Evolutionary conservation across 2,113 vertebrate species (phyloP), one percentile per base, ranked within the genome.

Genomic region (Notechis scutatus): DNA sequence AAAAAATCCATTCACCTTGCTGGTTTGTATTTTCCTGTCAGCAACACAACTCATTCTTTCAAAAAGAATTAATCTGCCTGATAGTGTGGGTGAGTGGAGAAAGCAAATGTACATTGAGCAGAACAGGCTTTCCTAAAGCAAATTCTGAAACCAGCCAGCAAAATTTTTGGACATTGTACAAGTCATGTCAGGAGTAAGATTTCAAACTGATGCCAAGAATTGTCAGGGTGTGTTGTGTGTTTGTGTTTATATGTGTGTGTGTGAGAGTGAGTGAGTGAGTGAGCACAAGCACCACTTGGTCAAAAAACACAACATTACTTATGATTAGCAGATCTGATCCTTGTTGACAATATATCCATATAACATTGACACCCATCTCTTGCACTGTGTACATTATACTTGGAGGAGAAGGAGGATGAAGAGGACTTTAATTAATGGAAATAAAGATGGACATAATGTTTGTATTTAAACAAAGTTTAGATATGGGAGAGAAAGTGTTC

Each of bases 81-180:
- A 96, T 93, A 89, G 21, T 3, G 29, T 29, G 57, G 24, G 7
- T 61, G 34, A 26, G 57, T 11, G 18, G 74, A 21, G 61, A 4
- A n/a, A 96, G 95, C 95, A 2, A 52, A 34, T 39, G 95, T 95
- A 95, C 94, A 94, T 94, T 92, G 95, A 96, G 95, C 93, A 96
- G 95, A 96, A 97, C 8, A 95, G 92, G 93, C 93, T 87, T 91
- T 93, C 94, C 95, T 69, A 91, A 85, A 96, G 95, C 95, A 95
- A 96, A 97, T 56, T 95, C 90, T 93, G 96, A 96, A 96, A 91
- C 92, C 95, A 96, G 96, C 96, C 96, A 97, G 89, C 88, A 95
- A 91, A 94, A 96, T 93, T 95, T 95, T 94, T 96, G 96, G 96
- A 96, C 95, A 87, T 56, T 47, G 89, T 94, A 95, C 96, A 97